A percentile compares a stretch with the other conserved stretches of the same genome.
These are phyloP conservation scores for Mus pahari DNA, from an alignment of 2,113 vertebrate genomes.

Conservation along the genomic window DNA sequence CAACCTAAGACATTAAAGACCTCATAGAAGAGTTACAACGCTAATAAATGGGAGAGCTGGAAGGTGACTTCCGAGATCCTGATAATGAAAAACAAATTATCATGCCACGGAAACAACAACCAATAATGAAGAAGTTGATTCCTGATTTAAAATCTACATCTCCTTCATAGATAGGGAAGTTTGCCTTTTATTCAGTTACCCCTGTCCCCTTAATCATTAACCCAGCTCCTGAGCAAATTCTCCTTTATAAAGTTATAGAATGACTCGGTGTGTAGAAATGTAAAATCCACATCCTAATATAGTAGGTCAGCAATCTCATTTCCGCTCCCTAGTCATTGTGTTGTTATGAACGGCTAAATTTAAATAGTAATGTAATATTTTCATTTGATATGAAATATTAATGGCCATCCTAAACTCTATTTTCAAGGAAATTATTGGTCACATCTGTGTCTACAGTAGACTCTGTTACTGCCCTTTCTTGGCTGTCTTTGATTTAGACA, in stretches of 20 bases:
- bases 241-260: constrained; percentile 11
- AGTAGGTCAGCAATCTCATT: constrained; percentile 54
- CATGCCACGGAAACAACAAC: neutral
- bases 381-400: constrained; percentile 78
- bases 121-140: neutral
- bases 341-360: constrained; percentile 55
- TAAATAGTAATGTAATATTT: constrained; percentile 71
- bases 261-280: constrained; percentile 25
- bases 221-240: constrained; percentile 46
- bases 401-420: constrained; percentile 62
- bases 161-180: neutral
- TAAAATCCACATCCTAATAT: constrained; percentile 18
- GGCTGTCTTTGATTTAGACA: constrained; percentile 53
- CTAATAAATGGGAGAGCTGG: neutral
- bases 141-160: neutral
- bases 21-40: neutral
- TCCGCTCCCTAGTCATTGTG: neutral
- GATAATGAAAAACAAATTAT: neutral
- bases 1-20: neutral
- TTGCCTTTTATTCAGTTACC: neutral
- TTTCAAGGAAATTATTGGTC: constrained; percentile 72
- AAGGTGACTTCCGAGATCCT: neutral
- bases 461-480: constrained; percentile 43
- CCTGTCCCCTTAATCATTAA: neutral
- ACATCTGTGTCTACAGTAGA: constrained; percentile 58